Percentiles rank a stretch among this genome's conserved stretches.
These are phyloP conservation scores for Petrocephalus sullivani DNA, from an alignment of 2,797 vertebrate species.

Conservation along the genomic window DNA sequence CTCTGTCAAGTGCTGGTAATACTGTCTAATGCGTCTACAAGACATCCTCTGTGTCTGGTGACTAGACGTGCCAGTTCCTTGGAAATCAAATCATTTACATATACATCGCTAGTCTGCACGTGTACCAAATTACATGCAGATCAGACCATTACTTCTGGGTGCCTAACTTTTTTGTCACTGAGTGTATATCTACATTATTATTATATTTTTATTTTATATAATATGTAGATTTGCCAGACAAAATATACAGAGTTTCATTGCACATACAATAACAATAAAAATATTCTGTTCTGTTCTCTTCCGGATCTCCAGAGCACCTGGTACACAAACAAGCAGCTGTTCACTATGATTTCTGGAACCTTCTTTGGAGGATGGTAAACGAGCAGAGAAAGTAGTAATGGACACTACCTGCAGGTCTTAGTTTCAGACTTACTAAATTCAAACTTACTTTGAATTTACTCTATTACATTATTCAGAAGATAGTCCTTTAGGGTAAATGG, in stretches of 20 bases:
- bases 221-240: background rate
- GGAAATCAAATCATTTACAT: too few species aligned
- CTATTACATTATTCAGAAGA: background rate
- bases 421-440: background rate
- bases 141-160: too few species aligned
- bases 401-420: background rate
- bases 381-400: background rate
- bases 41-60: too few species aligned
- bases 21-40: too few species aligned
- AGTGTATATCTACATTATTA: too few species aligned
- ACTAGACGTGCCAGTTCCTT: too few species aligned
- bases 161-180: too few species aligned
- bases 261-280: background rate
- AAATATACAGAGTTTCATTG: background rate
- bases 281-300: background rate
- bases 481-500: background rate
- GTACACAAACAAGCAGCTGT: background rate
- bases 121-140: too few species aligned
- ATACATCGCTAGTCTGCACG: too few species aligned
- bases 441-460: background rate
- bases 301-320: background rate
- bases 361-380: background rate
- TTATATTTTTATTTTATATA: background rate
- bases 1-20: too few species aligned
- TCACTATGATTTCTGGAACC: background rate